These are phyloP conservation scores for Dicentrarchus labrax DNA, from an alignment of 2,113 vertebrate species.

Conservation along the genomic window DNA sequence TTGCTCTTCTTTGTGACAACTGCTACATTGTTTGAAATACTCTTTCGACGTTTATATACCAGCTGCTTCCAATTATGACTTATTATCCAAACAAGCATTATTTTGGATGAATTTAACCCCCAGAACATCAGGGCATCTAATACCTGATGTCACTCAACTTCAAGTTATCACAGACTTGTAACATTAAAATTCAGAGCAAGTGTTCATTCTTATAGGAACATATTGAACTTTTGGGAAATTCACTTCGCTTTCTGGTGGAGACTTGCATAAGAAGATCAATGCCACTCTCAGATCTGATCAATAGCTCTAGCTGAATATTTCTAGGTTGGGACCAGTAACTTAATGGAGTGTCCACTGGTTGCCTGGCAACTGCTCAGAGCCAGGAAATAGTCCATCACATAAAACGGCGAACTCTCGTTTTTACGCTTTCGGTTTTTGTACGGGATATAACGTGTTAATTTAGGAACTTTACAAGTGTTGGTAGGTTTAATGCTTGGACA, in stretches of 20 bases:
- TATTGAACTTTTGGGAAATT: neutral
- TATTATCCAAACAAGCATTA: neutral
- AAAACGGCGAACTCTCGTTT: neutral
- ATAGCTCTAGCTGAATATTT: neutral
- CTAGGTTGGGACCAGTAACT: neutral
- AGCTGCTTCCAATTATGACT: neutral
- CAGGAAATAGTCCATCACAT: neutral
- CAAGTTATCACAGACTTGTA: neutral
- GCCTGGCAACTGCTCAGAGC: conserved; percentile 6
- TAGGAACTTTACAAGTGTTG: neutral
- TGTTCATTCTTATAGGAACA: neutral
- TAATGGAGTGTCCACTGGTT: neutral
- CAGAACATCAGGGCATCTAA: neutral
- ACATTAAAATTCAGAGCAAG: neutral
- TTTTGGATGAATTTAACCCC: no score
- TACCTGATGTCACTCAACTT: neutral
- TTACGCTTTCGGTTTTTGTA: neutral
- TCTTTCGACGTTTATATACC: neutral
- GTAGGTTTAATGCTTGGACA: neutral
- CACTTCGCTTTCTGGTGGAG: neutral
- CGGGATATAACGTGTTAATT: neutral
- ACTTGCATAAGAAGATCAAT: neutral
- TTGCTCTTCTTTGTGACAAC: neutral
- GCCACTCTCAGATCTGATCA: conserved; percentile 14
- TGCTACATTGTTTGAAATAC: neutral